Evolutionary conservation across 2,888 invertebrate genomes (phyloP), one percentile per base, ranked within the genome.

Genomic region (Drepana falcataria): DNA sequence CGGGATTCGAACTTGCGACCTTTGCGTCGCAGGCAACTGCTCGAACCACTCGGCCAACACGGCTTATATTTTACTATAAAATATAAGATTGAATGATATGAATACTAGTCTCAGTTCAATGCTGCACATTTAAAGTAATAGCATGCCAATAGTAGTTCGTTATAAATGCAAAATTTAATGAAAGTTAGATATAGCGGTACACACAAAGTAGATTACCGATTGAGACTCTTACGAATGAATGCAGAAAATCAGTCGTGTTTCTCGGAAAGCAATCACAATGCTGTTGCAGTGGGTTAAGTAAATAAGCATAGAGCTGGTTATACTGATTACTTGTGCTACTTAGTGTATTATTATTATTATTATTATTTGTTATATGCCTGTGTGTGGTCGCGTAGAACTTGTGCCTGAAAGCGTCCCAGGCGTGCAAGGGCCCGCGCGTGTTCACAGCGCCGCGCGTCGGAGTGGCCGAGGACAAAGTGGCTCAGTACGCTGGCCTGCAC

Each of bases 401-500:
- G 61, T 98, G 98, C 84, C 92, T 98, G 74, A 96, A 96, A 87
- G 94, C 96, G 56, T 94, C 94, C 63, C 96, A 97, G 75, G 96
- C 97, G 51, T 98, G 98, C 89, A 96, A 97, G 84, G 95, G 95
- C 48, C 95, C 94, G 68, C 93, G 97, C 54, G 90, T 94, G 55
- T 97, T 95, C 91, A 94, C 95, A 63, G 93, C 94, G 57, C 97
- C 97, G 5, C 93, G 96, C 66, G 94, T 97, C 68, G 97, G 97
- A 49, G 96, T 98, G 5, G 96, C 97, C 2, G 96, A 97, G 66
- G 96, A 97, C 80, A 96, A 97, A 85, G 96, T 98, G 35, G 95
- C 97, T 0, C 97, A 97, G 79, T 98, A 97, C 81, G 97, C 97
- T 0, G 95, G 96, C 0, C 91, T 98, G 0, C 97, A 98, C 79